Base-by-base conservation (phyloP, 2,888 invertebrate genomes). In the Nysson spinosus region DNA sequence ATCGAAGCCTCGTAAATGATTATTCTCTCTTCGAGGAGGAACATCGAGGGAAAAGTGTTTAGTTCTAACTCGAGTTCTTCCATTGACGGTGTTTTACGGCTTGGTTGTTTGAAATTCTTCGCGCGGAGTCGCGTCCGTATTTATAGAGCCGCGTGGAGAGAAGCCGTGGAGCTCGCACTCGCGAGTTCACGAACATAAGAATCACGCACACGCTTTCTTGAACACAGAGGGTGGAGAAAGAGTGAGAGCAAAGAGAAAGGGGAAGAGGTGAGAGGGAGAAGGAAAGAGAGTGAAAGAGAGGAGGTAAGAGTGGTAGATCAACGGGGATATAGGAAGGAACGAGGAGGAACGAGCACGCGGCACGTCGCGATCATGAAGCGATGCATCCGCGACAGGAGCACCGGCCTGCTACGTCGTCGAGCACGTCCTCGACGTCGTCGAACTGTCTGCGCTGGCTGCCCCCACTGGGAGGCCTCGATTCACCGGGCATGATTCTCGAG, bases 31-130 rank as follows among this genome's bases (percentile, higher is more conserved):
- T 35, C 32, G 22, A 49, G 26, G 43, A 17, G 11, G 40, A 20
- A 32, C 54, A 19, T 7, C 20, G 30, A 22, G 35, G 46, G 60
- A 35, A 43, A 26, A 42, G 30, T 7, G 22, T 16, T 42, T 35
- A 47, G 37, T 46, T 47, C 51, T 14, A 24, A 46, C 28, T 20
- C 65, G 34, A 28, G 52, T 51, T 57, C 60, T 44, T 56, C 42
- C 64, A 56, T 52, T 66, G 56, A 28, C 60, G 65, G 51, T 57
- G 69, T 77, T 74, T 75, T 63, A 75, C 67, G 44, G 60, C 66
- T 60, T 52, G 70, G 73, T 80, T 73, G 76, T 71, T 80, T 78
- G 76, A 80, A 81, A 81, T 81, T 79, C 81, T 72, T 78, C 75
- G 75, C 73, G 72, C 40, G 70, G 72, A 81, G 78, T 63, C 68